Conservation (phyloP, 2,888 invertebrate species). For the Drosophila lacicola region DNA sequence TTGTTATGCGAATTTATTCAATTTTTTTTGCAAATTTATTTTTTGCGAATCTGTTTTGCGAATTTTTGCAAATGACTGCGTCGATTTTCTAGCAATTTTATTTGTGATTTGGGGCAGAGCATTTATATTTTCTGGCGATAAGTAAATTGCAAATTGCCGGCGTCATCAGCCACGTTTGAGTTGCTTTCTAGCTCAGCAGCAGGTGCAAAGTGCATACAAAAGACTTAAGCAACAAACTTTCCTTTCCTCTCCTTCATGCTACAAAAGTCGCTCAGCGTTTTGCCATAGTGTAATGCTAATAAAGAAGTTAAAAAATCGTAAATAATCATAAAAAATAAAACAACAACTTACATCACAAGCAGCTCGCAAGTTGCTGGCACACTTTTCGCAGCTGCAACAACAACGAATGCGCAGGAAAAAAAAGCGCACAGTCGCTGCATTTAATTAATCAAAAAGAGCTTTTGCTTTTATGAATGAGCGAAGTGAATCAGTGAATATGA, state of each 20-base stretch:
- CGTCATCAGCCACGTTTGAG: slow-evolving; percentile 59
- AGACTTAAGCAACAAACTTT: slow-evolving; percentile 65
- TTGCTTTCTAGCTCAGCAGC: slow-evolving; percentile 55
- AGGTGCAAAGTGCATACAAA: slow-evolving; percentile 68
- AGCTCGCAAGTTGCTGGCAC: slow-evolving; percentile 65
- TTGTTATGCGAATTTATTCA: slow-evolving; percentile 44
- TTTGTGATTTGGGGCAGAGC: slow-evolving; percentile 45
- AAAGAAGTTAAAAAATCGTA: slow-evolving; percentile 63
- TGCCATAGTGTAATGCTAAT: slow-evolving; percentile 63
- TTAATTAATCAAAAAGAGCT: slow-evolving; percentile 78
- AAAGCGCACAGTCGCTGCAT: slow-evolving; percentile 64
- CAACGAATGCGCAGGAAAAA: slow-evolving; percentile 27
- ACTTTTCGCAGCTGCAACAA: slow-evolving; percentile 62
- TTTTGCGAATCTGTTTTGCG: slow-evolving; percentile 49
- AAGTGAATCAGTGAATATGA: slow-evolving; percentile 53
- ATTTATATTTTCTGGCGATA: slow-evolving; percentile 33
- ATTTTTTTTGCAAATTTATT: slow-evolving; percentile 26
- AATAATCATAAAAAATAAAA: slow-evolving; percentile 53
- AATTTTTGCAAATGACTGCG: slow-evolving; percentile 53
- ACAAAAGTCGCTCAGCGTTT: slow-evolving; percentile 32
- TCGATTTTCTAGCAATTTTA: slow-evolving; percentile 50
- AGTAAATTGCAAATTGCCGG: slow-evolving; percentile 44
- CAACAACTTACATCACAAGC: slow-evolving; percentile 65
- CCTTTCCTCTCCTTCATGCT: slow-evolving; percentile 14
- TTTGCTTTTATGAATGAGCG: slow-evolving; percentile 72